These are phyloP conservation scores for Ypsolopha scabrella DNA, from an alignment of 2,888 invertebrate genomes.

Conservation along the genomic window DNA sequence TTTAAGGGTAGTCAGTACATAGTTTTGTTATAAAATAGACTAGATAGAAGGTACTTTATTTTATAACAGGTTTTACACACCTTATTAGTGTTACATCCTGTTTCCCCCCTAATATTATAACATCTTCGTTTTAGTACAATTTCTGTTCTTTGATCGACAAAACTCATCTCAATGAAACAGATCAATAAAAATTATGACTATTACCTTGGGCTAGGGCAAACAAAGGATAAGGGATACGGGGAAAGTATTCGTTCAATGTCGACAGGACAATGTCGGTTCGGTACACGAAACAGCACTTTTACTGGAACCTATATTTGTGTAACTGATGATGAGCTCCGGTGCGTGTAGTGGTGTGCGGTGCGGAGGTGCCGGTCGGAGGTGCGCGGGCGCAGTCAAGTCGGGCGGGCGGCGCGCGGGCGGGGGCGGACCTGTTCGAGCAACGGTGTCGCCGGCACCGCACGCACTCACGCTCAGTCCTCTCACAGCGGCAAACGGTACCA, in stretches of 20 bases:
- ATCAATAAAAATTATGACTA: background rate
- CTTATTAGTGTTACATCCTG: too few relatives aligned
- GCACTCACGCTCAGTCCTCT: conserved; percentile 56
- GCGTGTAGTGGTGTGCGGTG: conserved; percentile 26
- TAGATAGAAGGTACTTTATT: too few relatives aligned
- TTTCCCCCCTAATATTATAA: too few relatives aligned
- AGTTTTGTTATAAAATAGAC: too few relatives aligned
- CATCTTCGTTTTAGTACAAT: too few relatives aligned
- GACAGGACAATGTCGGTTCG: conserved; percentile 21
- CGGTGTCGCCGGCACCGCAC: conserved; percentile 64
- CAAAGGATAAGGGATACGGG: conserved; percentile 6
- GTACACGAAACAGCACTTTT: conserved; percentile 58
- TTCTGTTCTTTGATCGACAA: background rate
- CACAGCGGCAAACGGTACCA: conserved; percentile 66
- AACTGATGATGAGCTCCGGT: conserved; percentile 13
- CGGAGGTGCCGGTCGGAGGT: conserved; percentile 33
- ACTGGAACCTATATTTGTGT: conserved; percentile 49
- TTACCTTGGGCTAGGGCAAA: background rate
- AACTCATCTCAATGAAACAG: background rate
- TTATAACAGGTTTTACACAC: too few relatives aligned
- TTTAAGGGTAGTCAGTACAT: too few relatives aligned
- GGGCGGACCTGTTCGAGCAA: conserved; percentile 66
- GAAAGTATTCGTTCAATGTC: conserved; percentile 7
- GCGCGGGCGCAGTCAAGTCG: conserved; percentile 39
- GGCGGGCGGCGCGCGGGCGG: conserved; percentile 25